A percentile compares a stretch with the other conserved stretches of the same genome.
These are phyloP conservation scores for Rosalia funebris DNA, from an alignment of 2,888 invertebrate species.

Conservation along the genomic window DNA sequence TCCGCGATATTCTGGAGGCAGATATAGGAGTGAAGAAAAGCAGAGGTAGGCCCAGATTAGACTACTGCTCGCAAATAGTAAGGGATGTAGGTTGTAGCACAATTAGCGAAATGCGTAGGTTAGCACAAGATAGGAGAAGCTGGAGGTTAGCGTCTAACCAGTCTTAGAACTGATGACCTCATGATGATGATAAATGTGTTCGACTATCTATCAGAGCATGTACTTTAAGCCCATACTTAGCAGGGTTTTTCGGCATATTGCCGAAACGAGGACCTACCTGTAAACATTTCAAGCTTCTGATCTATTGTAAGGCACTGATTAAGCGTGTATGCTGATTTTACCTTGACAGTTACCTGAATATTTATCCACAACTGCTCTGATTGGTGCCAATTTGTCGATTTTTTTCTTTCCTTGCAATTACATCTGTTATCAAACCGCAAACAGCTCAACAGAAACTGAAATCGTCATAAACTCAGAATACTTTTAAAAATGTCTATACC, in stretches of 20 bases:
- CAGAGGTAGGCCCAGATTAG: too few relatives aligned
- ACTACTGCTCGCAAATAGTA: too few relatives aligned
- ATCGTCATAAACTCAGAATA: neutral
- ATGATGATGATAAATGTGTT: too few relatives aligned
- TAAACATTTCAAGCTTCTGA: neutral
- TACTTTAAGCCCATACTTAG: neutral
- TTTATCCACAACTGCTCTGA: neutral
- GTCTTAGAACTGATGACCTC: too few relatives aligned
- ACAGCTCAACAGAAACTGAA: neutral
- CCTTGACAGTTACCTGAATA: neutral
- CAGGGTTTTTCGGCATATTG: neutral
- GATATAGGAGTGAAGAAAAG: too few relatives aligned
- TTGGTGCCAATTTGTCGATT: neutral
- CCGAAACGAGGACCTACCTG: neutral
- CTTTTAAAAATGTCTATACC: neutral
- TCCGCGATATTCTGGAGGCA: too few relatives aligned
- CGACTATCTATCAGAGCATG: constrained; percentile 1
- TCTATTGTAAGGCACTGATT: neutral
- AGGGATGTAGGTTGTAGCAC: too few relatives aligned
- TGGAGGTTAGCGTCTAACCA: too few relatives aligned
- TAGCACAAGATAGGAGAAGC: too few relatives aligned
- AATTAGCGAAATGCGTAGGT: too few relatives aligned
- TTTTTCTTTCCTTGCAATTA: neutral
- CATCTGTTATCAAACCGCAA: neutral
- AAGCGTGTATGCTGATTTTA: neutral